Conservation (phyloP, 2,113 vertebrate genomes). For the Oostethus manadensis region DNA sequence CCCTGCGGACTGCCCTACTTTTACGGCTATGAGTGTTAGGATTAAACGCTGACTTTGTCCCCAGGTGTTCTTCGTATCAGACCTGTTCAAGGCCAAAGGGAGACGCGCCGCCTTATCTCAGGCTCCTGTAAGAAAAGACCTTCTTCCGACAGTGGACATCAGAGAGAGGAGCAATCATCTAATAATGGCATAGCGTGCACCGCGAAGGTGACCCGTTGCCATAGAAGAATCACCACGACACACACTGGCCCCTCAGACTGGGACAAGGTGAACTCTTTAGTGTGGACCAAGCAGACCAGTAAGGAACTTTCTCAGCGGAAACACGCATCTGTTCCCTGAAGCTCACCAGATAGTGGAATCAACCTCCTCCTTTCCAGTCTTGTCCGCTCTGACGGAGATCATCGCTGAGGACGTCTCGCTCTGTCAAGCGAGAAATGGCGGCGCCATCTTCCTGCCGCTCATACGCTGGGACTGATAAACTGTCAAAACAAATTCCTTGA, state of each 20-base stretch:
- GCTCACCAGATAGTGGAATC: conserved; percentile 17
- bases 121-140: conserved; percentile 60
- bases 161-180: conserved; percentile 65
- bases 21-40: too few species aligned
- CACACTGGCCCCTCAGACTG: conserved; percentile 25
- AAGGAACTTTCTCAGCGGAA: conserved; percentile 25
- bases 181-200: conserved; percentile 54
- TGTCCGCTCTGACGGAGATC: conserved; percentile 4
- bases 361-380: background rate
- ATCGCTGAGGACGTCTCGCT: conserved; percentile 11
- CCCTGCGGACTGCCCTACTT: too few species aligned
- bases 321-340: conserved; percentile 8
- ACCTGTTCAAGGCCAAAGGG: conserved; percentile 64
- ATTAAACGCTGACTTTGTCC: background rate
- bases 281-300: conserved; percentile 25
- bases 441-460: conserved; percentile 33
- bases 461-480: conserved; percentile 20
- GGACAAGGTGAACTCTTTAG: conserved; percentile 13
- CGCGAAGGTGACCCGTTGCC: conserved; percentile 21
- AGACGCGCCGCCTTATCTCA: conserved; percentile 38
- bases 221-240: conserved; percentile 30
- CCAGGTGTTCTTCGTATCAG: conserved; percentile 68
- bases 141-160: conserved; percentile 56
- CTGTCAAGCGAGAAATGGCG: conserved; percentile 14
- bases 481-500: conserved; percentile 58